Evolutionary conservation across 2,797 vertebrate species (phyloP).

Genomic region (Micrastur ruficollis): DNA sequence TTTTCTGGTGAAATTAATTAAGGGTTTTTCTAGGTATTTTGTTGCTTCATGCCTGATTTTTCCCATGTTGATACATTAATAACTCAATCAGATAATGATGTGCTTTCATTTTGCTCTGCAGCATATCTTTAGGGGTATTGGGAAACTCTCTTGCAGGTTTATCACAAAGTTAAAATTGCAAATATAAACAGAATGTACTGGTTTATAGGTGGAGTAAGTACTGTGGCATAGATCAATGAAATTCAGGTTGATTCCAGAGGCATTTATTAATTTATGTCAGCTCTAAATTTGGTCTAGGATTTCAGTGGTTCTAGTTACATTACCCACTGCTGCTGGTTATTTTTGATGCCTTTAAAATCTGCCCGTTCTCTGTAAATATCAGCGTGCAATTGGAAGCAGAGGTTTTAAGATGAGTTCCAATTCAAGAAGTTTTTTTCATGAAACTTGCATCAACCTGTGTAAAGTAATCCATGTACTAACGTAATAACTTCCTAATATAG

Average conservation of each 20-base stretch:
- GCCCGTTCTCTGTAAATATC: not conserved
- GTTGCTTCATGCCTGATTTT: not conserved
- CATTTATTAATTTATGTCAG: not conserved
- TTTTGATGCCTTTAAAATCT: not conserved
- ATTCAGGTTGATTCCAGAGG: not conserved
- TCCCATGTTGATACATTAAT: not conserved
- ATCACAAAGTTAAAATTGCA: not conserved
- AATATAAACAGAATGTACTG: not conserved
- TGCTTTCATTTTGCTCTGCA: not conserved
- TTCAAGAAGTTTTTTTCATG: not conserved
- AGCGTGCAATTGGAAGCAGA: not conserved
- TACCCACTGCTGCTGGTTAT: not conserved
- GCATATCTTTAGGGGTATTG: not conserved
- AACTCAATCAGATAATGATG: not conserved
- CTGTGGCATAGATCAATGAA: not conserved
- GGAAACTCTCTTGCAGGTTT: not conserved
- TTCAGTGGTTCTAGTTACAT: not conserved
- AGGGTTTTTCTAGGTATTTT: not conserved
- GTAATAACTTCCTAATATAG: conserved; percentile 50
- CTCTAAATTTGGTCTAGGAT: not conserved
- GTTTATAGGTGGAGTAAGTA: not conserved
- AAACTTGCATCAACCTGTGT: not conserved
- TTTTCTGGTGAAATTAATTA: not conserved
- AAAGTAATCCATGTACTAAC: not conserved
- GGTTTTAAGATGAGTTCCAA: not conserved